Evolutionary conservation across 2,888 invertebrate genomes (phyloP).

Genomic region (Dryobota labecula): DNA sequence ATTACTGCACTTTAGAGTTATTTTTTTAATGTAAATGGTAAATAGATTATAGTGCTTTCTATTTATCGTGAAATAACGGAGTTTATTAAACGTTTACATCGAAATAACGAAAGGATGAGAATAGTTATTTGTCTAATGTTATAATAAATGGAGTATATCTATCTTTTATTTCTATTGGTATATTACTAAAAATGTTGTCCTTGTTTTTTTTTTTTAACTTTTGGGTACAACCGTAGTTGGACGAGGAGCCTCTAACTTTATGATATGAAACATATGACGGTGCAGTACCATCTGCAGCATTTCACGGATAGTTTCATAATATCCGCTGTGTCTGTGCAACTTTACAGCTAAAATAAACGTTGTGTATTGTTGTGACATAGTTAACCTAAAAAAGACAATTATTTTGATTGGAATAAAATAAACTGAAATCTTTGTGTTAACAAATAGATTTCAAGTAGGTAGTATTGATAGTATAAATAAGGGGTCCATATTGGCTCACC

Average conservation of each 20-base stretch:
- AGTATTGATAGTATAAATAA: neutral
- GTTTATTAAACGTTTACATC: too few relatives aligned
- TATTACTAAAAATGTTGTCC: neutral
- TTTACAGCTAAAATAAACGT: slow-evolving; percentile 44
- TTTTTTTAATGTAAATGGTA: too few relatives aligned
- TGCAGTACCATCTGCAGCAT: slow-evolving; percentile 61
- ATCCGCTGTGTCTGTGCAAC: slow-evolving; percentile 47
- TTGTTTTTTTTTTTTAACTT: slow-evolving; percentile 28
- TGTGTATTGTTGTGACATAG: slow-evolving; percentile 29
- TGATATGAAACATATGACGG: slow-evolving; percentile 68
- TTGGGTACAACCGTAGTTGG: slow-evolving; percentile 32
- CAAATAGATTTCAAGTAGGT: neutral
- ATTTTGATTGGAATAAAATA: neutral
- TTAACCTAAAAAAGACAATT: slow-evolving; percentile 1
- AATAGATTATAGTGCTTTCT: too few relatives aligned
- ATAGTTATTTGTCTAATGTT: too few relatives aligned
- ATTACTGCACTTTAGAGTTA: too few relatives aligned
- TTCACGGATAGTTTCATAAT: slow-evolving; percentile 68
- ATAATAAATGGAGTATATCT: too few relatives aligned
- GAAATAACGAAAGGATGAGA: too few relatives aligned
- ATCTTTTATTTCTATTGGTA: slow-evolving; percentile 4
- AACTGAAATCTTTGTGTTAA: neutral
- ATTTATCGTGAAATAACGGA: too few relatives aligned
- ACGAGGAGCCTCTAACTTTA: slow-evolving; percentile 63
- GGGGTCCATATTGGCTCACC: too few relatives aligned